A percentile compares a stretch with the other conserved stretches of the same genome.
Evolutionary conservation across 1,140 invertebrate genomes (phyloP).

Genomic region (Vanessa atalanta): DNA sequence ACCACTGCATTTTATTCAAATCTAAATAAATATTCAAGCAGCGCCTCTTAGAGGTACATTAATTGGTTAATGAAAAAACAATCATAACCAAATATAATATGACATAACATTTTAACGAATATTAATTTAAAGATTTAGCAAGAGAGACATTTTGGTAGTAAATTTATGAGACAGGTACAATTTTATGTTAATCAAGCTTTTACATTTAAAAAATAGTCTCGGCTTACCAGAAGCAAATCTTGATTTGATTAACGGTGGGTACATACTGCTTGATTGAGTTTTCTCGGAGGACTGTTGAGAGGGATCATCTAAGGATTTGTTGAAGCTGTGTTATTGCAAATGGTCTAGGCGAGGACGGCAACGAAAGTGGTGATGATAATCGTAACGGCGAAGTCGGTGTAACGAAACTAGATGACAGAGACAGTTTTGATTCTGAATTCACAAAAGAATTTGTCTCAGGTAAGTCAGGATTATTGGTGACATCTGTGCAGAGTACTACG

Average conservation of each 20-base stretch:
- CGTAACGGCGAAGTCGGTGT: slow-evolving; percentile 69
- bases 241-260: slow-evolving; percentile 48
- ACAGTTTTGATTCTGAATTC: slow-evolving; percentile 67
- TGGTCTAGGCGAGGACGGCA: slow-evolving; percentile 64
- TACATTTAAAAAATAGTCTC: too few species aligned
- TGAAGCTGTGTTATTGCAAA: slow-evolving; percentile 51
- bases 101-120: too few species aligned
- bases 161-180: too few species aligned
- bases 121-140: too few species aligned
- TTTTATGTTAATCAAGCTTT: too few species aligned
- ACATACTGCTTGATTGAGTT: slow-evolving; percentile 42
- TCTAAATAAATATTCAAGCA: too few species aligned
- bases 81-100: too few species aligned
- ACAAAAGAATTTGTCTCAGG: slow-evolving; percentile 48
- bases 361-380: slow-evolving; percentile 63
- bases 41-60: too few species aligned
- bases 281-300: slow-evolving; percentile 35
- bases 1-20: too few species aligned
- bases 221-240: slow-evolving; percentile 72
- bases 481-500: slow-evolving; percentile 58
- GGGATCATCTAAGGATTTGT: slow-evolving; percentile 48
- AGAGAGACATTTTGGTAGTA: too few species aligned
- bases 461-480: slow-evolving; percentile 48
- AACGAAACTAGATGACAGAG: slow-evolving; percentile 64
- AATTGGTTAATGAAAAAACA: too few species aligned